These are phyloP conservation scores for Dicyrtomina minuta DNA, from an alignment of 2,888 invertebrate species.

Conservation along the genomic window DNA sequence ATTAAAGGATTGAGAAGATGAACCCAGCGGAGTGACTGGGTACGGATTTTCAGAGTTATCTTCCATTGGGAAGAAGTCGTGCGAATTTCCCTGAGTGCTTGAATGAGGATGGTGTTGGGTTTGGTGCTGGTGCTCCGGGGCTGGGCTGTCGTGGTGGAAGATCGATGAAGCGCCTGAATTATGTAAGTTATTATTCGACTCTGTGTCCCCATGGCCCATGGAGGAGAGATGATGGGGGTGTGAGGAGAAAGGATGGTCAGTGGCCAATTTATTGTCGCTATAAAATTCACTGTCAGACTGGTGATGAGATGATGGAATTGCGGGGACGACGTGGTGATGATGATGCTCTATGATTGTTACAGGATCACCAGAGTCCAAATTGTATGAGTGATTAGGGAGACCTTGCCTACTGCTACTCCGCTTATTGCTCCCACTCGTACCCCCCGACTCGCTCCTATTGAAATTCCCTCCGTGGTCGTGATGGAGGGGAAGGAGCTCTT, in stretches of 20 bases:
- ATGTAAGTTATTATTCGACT: too few relatives aligned
- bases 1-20: conserved; percentile 20
- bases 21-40: neutral
- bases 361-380: neutral
- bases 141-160: neutral
- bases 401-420: conserved; percentile 1
- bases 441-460: neutral
- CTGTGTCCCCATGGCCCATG: neutral
- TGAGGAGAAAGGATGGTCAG: neutral
- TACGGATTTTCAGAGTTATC: conserved; percentile 1
- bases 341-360: conserved; percentile 24
- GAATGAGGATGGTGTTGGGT: neutral
- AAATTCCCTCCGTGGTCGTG: neutral
- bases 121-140: too few relatives aligned
- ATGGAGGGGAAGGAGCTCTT: neutral
- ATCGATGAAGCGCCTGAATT: neutral
- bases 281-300: neutral
- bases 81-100: neutral
- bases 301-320: neutral
- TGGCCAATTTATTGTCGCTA: neutral
- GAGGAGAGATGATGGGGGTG: neutral
- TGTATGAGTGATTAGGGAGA: conserved; percentile 5
- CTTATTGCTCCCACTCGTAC: neutral
- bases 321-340: neutral
- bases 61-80: neutral